phyloP scores from a whole-genome alignment of 2,113 vertebrate genomes.

The Prinia subflava region DNA sequence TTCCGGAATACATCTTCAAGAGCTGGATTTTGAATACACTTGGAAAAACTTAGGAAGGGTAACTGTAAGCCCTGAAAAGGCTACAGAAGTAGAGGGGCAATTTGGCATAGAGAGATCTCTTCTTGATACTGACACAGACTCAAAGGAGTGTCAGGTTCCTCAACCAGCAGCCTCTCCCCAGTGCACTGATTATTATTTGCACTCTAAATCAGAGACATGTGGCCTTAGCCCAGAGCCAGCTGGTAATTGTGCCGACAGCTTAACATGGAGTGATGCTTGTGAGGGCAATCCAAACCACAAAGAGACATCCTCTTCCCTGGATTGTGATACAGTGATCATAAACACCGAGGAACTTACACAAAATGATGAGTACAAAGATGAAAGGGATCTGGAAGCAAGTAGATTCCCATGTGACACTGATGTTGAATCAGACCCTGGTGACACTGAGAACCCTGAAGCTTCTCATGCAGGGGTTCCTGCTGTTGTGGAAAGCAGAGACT shows the following conservation, averaged over 20 bases:
- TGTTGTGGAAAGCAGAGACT: conserved; percentile 15
- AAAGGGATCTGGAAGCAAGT: neutral
- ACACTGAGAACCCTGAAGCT: neutral
- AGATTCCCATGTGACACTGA: neutral
- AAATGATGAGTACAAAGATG: neutral
- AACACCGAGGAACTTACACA: neutral
- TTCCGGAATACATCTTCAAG: conserved; percentile 46
- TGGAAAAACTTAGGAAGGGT: neutral
- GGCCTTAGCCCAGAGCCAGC: neutral
- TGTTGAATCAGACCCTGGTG: neutral
- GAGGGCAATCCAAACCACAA: neutral
- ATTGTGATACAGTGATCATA: neutral
- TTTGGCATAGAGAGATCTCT: neutral
- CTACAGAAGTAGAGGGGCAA: neutral
- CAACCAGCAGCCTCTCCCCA: neutral
- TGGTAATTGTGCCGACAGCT: neutral
- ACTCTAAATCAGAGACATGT: neutral
- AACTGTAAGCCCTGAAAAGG: neutral
- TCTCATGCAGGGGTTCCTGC: neutral
- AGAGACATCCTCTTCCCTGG: neutral
- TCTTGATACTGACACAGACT: neutral
- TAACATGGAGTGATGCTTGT: neutral
- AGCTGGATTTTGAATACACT: neutral
- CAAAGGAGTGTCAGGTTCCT: neutral
- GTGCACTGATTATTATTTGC: neutral